Evolutionary conservation across 2,797 vertebrate species (phyloP), one percentile per base, ranked within the genome.

Genomic region (Halcyon smyrnensis): DNA sequence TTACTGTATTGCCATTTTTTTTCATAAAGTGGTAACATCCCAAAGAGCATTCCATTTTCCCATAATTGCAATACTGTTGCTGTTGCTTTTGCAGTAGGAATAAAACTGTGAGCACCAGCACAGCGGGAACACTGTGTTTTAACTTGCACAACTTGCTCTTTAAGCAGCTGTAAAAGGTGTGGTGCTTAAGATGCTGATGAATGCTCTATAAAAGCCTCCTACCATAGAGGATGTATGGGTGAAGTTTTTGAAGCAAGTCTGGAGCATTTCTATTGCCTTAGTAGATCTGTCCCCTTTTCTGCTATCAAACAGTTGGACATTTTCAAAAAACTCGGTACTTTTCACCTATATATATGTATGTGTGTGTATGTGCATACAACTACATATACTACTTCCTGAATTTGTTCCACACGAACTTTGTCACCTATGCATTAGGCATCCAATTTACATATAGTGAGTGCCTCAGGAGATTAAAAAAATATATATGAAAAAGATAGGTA

Each of bases 1-100:
- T 92, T 75, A 7, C 60, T 89, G 15, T 80, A 50, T 62, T 94
- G 37, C 67, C 11, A 11, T 67, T 73, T 95, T 79, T 84, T 85
- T 62, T 15, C 30, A 21, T 70, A 12, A 62, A 9, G 6, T 21
- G 15, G 25, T 82, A 76, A 82, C 60, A 56, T n/a, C 45, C 37
- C 46, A 8, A 75, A 43, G 12, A 69, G 15, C 1, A 0, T 84
- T 86, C 37, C 17, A 9, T 67, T 75, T 90, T 84, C 67, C 20
- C 25, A 12, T 57, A 46, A 60, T 9, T 95, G 59, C 57, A 8
- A 12, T 87, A 20, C 14, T 83, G 41, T 60, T 75, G 9, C 14
- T 79, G 41, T 60, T 75, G 9, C 69, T 71, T 85, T 83, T 74
- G 34, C 48, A 59, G 32, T 17, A 59, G 63, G 9, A 87, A 18